A percentile compares a stretch with the other conserved stretches of the same genome.
Evolutionary conservation across 2,113 vertebrate genomes (phyloP).

Genomic region (Aphelocoma coerulescens): DNA sequence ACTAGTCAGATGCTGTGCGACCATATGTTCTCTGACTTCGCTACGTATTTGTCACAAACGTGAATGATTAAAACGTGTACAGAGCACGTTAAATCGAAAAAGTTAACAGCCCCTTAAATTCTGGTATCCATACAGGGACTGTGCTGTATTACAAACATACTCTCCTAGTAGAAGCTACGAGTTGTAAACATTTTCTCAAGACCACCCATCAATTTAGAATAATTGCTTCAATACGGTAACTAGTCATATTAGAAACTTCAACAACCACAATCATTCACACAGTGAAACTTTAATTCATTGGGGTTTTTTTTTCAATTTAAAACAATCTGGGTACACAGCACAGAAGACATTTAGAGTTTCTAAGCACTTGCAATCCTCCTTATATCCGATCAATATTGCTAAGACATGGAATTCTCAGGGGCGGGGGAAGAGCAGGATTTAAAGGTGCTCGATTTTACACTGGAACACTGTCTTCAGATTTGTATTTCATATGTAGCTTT

Average conservation of each 20-base stretch:
- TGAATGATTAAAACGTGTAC: not conserved
- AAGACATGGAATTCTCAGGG: not conserved
- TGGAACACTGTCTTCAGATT: not conserved
- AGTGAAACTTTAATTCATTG: conserved; percentile 9
- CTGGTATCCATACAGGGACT: not conserved
- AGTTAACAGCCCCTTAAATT: conserved; percentile 42
- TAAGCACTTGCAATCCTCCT: not conserved
- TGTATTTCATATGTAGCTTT: not conserved
- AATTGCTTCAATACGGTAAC: conserved; percentile 67
- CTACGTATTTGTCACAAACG: accelerated
- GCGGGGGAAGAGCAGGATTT: not conserved
- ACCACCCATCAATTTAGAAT: conserved; percentile 72
- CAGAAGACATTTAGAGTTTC: not conserved
- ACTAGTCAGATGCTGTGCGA: not conserved
- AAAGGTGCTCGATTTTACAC: not conserved
- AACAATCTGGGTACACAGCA: not conserved
- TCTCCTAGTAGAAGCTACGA: conserved; percentile 58
- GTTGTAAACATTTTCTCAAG: conserved; percentile 56
- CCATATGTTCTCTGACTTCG: accelerated
- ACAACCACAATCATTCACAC: conserved; percentile 25
- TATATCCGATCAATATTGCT: not conserved
- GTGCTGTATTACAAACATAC: conserved; percentile 23
- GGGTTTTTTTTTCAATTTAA: not conserved
- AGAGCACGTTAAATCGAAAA: not conserved
- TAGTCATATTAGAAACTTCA: conserved; percentile 22